phyloP scores from a whole-genome alignment of 2,113 vertebrate genomes.

The Lasiurus borealis region DNA sequence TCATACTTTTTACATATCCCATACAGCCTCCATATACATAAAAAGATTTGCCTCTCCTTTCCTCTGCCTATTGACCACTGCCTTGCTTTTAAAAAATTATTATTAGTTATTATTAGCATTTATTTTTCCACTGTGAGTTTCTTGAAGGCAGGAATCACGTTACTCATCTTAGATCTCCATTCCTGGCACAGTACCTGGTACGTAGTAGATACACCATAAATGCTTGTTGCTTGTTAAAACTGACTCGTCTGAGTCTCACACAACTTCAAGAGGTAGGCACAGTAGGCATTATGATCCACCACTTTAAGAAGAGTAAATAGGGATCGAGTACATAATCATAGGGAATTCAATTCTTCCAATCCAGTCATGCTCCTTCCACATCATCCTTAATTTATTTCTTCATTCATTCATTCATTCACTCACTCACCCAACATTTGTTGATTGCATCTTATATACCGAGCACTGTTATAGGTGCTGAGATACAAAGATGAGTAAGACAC shows the following conservation, averaged over 20 bases:
- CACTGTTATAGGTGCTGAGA: neutral
- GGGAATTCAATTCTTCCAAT: neutral
- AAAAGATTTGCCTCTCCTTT: neutral
- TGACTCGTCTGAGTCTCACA: neutral
- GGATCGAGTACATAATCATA: neutral
- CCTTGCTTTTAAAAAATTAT: neutral
- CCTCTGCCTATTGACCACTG: neutral
- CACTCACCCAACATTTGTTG: neutral
- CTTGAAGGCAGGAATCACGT: neutral
- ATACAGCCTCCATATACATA: neutral
- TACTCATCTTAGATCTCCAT: neutral
- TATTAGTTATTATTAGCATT: neutral
- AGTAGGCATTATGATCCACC: neutral
- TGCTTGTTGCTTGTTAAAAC: neutral
- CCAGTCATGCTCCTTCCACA: neutral
- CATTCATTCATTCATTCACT: neutral
- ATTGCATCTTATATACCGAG: neutral
- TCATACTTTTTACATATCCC: neutral
- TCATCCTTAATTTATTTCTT: neutral
- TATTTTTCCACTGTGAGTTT: neutral
- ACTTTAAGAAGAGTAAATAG: conserved; percentile 1
- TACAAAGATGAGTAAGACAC: neutral
- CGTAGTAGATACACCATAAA: neutral
- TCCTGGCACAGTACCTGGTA: neutral
- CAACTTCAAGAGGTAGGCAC: neutral